These are phyloP conservation scores for Spilosoma lubricipeda DNA, from an alignment of 2,888 invertebrate genomes.

Conservation along the genomic window DNA sequence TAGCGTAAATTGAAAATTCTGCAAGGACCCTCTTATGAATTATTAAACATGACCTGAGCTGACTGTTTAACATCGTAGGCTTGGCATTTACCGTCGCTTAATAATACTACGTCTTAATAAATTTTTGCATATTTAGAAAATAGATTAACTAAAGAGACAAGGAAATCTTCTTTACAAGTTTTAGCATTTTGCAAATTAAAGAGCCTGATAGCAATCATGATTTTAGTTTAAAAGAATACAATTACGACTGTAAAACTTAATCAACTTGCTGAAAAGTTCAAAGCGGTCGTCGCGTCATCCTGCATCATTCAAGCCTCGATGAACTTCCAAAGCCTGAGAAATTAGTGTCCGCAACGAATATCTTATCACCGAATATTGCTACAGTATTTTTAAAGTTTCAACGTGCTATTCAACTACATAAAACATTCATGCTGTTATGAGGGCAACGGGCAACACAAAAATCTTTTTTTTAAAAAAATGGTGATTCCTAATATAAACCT, in stretches of 20 bases:
- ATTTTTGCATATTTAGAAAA: neutral
- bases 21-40: neutral
- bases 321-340: neutral
- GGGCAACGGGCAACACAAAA: no score
- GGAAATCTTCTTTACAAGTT: neutral
- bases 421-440: neutral
- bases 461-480: no score
- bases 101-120: neutral
- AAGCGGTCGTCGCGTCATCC: neutral
- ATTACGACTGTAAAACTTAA: neutral
- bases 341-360: neutral
- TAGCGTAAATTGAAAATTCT: conserved; percentile 3
- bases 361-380: neutral
- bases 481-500: no score
- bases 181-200: neutral
- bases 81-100: neutral
- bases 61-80: neutral
- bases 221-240: neutral
- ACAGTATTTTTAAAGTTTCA: neutral
- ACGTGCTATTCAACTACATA: neutral
- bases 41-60: conserved; percentile 2
- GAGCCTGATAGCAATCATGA: neutral
- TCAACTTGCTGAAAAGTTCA: neutral
- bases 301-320: neutral
- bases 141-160: neutral